A percentile compares a stretch with the other conserved stretches of the same genome.
phyloP scores from a whole-genome alignment of 2,113 vertebrate species.

The Canis aureus region DNA sequence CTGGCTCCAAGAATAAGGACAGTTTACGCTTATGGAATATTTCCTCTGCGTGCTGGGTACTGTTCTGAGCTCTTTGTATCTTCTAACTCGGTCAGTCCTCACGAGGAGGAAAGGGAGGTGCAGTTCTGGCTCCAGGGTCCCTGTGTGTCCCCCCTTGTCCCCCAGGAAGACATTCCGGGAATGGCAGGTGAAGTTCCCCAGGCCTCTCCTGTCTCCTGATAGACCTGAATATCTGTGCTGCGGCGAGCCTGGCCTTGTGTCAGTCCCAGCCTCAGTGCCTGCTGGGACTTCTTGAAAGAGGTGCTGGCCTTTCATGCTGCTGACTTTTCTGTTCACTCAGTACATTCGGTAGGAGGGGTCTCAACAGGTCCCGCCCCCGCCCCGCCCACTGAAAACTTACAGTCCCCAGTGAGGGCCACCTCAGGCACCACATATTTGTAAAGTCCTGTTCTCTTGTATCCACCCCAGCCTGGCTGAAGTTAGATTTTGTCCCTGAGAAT shows the following conservation, averaged over 20 bases:
- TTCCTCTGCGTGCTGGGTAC: neutral
- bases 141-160: no score
- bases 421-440: neutral
- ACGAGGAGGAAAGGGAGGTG: neutral
- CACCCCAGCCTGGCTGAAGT: neutral
- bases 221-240: fast-evolving
- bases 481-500: neutral
- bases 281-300: no score
- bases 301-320: neutral
- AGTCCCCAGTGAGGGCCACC: neutral
- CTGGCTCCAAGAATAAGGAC: neutral
- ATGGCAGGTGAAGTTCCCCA: neutral
- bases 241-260: neutral
- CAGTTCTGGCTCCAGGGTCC: neutral
- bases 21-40: neutral
- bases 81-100: neutral
- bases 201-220: neutral
- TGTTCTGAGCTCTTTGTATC: neutral
- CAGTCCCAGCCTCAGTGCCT: neutral
- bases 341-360: fast-evolving
- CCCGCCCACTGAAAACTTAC: neutral
- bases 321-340: neutral
- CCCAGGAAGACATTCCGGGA: fast-evolving
- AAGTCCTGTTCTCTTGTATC: neutral
- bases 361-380: neutral